Evolutionary conservation across 2,113 vertebrate species (phyloP), one percentile per base, ranked within the genome.

Genomic region (Cettia cetti): DNA sequence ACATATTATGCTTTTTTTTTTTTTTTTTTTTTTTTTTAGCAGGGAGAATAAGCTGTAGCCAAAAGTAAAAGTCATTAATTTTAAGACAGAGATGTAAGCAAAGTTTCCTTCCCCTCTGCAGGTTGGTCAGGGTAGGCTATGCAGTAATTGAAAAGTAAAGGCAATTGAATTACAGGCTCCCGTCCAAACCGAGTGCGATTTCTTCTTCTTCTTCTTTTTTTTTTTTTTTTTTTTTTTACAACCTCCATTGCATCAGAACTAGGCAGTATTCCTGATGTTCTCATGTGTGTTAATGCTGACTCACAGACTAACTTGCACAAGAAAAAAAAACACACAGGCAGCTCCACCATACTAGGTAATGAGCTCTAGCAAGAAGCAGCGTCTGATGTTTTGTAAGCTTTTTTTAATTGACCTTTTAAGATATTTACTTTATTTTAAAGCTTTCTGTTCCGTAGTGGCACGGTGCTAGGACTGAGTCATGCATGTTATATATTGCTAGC

Each of bases 211-310:
- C 16, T 52, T 40, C 5, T 72, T 52, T 7, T 65, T 64, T 5
- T 50, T 56, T 27, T 40, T 71, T 72, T 82, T 90, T 89, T 90
- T 91, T 94, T 93, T 93, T 95, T 96, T 91, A 86, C 76, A 94
- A 89, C 93, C 94, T 96, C 92, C 92, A 92, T 97, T 97, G 97
- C 97, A 97, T 97, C 95, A 97, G 97, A 97, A 95, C 91, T 92
- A 91, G 96, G 95, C 97, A 94, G 90, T 91, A 82, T 91, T 97
- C 92, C 96, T 92, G 83, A 79, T 88, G 74, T 89, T 94, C 94
- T 96, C 96, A 87, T 91, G 61, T 96, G 96, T 94, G 95, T 96
- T 95, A 95, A 66, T 96, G 96, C 97, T 95, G 96, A 96, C 98
- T 97, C 95, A 97, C 92, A 96, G 97, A 94, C 94, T 92, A 92